phyloP scores from a whole-genome alignment of 2,113 vertebrate species.

The Solea senegalensis region DNA sequence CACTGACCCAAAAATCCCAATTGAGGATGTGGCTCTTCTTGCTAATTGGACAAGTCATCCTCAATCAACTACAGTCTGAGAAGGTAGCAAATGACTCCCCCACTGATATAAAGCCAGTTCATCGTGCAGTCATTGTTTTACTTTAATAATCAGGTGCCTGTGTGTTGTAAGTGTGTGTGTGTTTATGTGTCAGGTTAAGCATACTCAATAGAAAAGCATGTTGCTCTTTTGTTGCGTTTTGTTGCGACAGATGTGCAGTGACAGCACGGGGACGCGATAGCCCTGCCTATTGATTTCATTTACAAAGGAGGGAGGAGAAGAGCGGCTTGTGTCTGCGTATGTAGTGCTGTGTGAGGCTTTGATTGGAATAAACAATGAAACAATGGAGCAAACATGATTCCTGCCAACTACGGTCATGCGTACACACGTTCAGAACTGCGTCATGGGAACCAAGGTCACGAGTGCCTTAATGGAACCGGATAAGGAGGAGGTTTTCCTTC shows the following conservation, averaged over 20 bases:
- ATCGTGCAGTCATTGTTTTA: constrained; percentile 67
- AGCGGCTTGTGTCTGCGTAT: constrained; percentile 37
- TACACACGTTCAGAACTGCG: constrained; percentile 9
- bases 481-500: constrained; percentile 68
- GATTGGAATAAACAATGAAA: constrained; percentile 65
- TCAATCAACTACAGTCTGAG: not conserved
- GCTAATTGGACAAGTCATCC: not conserved
- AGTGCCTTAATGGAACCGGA: constrained; percentile 60
- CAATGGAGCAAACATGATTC: constrained; percentile 49
- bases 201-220: constrained; percentile 47
- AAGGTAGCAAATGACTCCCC: not conserved
- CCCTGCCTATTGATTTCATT: constrained; percentile 74
- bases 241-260: constrained; percentile 70
- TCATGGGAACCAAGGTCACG: constrained; percentile 52
- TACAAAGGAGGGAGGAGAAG: constrained; percentile 65
- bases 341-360: constrained; percentile 34
- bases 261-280: constrained; percentile 68
- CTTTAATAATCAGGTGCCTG: constrained; percentile 37
- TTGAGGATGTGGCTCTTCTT: not conserved
- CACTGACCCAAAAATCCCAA: not conserved
- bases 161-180: constrained; percentile 6
- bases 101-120: constrained; percentile 46
- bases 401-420: constrained; percentile 27
- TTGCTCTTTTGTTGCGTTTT: constrained; percentile 71
- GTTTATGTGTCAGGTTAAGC: constrained; percentile 40